Evolutionary conservation across 1,140 invertebrate genomes (phyloP).

Genomic region (Dryas iulia): DNA sequence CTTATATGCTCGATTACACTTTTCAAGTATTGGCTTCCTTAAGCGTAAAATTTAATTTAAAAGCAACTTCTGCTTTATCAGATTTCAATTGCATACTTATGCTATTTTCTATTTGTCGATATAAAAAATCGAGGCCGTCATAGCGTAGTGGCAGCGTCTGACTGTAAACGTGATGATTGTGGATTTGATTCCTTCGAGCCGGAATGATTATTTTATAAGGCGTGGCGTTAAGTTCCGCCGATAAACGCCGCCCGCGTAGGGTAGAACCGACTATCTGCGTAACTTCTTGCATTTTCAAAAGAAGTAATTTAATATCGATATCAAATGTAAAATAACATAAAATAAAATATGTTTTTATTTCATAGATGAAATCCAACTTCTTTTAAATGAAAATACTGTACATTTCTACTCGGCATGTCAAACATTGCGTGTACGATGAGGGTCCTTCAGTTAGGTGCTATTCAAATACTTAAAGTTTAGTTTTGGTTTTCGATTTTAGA

Average conservation of each 20-base stretch:
- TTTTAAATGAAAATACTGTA: neutral
- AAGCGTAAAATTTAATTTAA: conserved; percentile 1
- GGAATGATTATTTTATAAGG: too few relatives aligned
- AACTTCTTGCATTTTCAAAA: too few relatives aligned
- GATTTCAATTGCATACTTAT: neutral
- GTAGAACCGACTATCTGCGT: too few relatives aligned
- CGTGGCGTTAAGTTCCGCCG: too few relatives aligned
- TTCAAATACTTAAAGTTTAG: neutral
- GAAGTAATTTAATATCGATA: too few relatives aligned
- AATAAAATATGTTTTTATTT: too few relatives aligned
- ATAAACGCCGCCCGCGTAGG: too few relatives aligned
- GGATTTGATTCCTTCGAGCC: too few relatives aligned
- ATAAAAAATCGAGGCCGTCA: too few relatives aligned
- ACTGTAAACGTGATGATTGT: too few relatives aligned
- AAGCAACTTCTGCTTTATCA: neutral
- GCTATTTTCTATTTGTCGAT: neutral
- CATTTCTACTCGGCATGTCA: neutral
- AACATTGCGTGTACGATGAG: neutral
- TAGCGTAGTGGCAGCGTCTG: too few relatives aligned
- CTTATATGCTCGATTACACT: neutral
- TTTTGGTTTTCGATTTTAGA: neutral
- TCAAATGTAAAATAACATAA: too few relatives aligned
- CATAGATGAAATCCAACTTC: neutral
- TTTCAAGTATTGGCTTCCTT: conserved; percentile 1
- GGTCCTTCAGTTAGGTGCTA: neutral